Percentiles rank a stretch among this genome's conserved stretches.
Evolutionary conservation across 2,888 invertebrate genomes (phyloP).

Genomic region (Acrobasis consociella): DNA sequence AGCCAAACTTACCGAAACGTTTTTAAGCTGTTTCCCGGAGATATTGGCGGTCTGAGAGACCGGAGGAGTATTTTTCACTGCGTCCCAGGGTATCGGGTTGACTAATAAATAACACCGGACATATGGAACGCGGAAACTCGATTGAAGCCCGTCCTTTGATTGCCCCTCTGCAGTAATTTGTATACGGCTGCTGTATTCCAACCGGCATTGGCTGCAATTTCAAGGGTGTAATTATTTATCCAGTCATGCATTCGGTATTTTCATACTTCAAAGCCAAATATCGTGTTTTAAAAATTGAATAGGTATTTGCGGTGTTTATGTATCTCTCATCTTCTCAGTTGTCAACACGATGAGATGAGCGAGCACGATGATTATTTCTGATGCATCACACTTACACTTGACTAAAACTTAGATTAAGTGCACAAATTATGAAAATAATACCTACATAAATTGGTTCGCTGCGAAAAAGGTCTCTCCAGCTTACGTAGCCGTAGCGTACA

Average conservation of each 20-base stretch:
- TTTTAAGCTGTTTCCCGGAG: conserved; percentile 64
- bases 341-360: too few relatives aligned
- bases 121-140: conserved; percentile 43
- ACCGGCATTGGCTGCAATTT: neutral
- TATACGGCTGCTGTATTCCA: conserved; percentile 19
- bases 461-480: too few relatives aligned
- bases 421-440: too few relatives aligned
- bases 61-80: conserved; percentile 57
- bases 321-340: too few relatives aligned
- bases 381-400: too few relatives aligned
- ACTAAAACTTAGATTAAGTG: too few relatives aligned
- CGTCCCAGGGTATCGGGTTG: conserved; percentile 54
- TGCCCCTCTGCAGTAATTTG: conserved; percentile 43
- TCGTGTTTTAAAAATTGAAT: neutral
- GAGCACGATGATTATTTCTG: too few relatives aligned
- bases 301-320: neutral
- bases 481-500: too few relatives aligned
- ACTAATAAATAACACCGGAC: conserved; percentile 59
- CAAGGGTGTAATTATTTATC: conserved; percentile 10
- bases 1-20: conserved; percentile 58
- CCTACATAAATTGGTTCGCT: too few relatives aligned
- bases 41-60: conserved; percentile 63
- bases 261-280: neutral
- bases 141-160: conserved; percentile 44
- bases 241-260: neutral